phyloP scores from a whole-genome alignment of 2,113 vertebrate genomes.

The Gnathonemus echidnorhynchus region DNA sequence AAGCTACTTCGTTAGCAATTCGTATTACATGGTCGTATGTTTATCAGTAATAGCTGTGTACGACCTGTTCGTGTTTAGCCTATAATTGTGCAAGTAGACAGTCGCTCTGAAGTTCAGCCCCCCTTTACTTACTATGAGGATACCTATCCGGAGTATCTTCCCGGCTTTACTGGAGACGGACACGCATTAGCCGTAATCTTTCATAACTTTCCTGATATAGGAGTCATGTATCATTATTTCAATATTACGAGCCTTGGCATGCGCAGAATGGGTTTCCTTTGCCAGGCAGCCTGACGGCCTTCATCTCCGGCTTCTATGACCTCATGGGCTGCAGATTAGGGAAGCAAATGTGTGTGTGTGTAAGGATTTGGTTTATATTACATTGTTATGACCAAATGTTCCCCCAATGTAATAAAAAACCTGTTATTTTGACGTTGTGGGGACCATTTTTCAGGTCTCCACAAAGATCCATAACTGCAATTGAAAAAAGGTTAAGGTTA shows the following conservation, averaged over 20 bases:
- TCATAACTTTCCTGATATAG: neutral
- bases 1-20: neutral
- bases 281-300: neutral
- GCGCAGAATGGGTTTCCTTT: neutral
- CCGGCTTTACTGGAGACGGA: neutral
- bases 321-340: neutral
- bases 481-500: no score
- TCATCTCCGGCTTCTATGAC: neutral
- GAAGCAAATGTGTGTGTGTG: neutral
- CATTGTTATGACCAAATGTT: no score
- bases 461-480: no score
- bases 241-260: neutral
- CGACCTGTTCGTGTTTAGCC: neutral
- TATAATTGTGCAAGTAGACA: neutral
- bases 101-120: neutral
- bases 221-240: neutral
- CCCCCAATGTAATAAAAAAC: no score
- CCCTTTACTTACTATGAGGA: neutral
- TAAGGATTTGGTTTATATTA: no score
- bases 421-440: no score
- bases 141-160: neutral
- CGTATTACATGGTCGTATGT: neutral
- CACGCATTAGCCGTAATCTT: neutral
- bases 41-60: neutral
- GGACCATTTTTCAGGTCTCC: no score